Evolutionary conservation across 2,113 vertebrate species (phyloP).

Genomic region (Ceyx cyanopectus): DNA sequence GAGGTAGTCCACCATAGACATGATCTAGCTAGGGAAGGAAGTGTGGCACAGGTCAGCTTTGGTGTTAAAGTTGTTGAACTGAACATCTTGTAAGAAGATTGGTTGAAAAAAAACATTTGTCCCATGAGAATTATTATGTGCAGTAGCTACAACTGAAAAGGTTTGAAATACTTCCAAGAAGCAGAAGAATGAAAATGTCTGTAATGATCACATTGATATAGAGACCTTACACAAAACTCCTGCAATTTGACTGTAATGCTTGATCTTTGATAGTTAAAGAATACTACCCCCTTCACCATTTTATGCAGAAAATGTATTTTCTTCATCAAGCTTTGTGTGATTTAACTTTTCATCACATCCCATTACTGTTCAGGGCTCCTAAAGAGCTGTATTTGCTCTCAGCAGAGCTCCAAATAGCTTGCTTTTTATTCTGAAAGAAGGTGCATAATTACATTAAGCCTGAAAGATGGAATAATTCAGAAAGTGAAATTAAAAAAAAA

Average conservation of each 20-base stretch:
- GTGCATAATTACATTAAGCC: background rate
- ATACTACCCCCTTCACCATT: background rate
- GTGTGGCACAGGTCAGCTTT: accelerated
- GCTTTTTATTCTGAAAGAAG: background rate
- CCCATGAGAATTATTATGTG: background rate
- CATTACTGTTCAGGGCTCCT: background rate
- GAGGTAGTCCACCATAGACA: background rate
- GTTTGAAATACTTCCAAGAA: background rate
- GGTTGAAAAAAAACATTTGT: background rate
- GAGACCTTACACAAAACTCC: background rate
- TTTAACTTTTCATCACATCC: background rate
- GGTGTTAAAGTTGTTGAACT: background rate
- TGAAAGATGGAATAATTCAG: background rate
- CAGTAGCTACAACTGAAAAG: background rate
- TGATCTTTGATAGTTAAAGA: background rate
- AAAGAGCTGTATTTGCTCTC: background rate
- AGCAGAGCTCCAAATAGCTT: background rate
- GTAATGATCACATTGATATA: background rate
- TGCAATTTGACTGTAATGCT: background rate
- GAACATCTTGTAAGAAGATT: background rate
- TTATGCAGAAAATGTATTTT: background rate
- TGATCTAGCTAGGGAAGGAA: background rate
- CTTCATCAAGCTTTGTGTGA: background rate
- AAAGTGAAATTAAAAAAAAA: background rate
- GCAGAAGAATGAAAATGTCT: background rate